Conservation (phyloP, 2,797 vertebrate species). For the Chaetodon trifasciatus region DNA sequence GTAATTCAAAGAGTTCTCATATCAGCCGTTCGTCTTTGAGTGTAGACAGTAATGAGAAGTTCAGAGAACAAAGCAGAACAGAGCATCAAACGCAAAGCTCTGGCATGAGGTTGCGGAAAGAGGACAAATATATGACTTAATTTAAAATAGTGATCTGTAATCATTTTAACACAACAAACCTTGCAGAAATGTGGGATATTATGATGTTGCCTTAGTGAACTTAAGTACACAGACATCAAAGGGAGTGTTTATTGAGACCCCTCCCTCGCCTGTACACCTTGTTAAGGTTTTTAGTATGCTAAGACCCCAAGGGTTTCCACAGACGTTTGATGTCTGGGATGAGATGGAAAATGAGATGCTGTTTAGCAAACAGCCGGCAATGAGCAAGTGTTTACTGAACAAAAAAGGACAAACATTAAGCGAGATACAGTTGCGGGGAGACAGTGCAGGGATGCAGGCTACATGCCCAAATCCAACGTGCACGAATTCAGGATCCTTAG, state of each 20-base stretch:
- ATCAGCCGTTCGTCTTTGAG: conserved; percentile 20
- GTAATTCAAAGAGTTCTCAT: conserved; percentile 42
- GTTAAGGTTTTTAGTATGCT: conserved; percentile 65
- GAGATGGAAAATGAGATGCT: conserved; percentile 72
- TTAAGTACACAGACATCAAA: conserved; percentile 71
- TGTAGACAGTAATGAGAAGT: conserved; percentile 53
- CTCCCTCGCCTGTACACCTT: conserved; percentile 69
- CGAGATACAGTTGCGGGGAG: conserved; percentile 8
- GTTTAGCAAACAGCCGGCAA: conserved; percentile 73
- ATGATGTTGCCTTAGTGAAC: conserved; percentile 54
- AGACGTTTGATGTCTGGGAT: conserved; percentile 74
- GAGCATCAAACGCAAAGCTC: conserved; percentile 34
- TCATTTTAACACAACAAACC: conserved; percentile 62
- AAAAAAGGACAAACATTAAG: conserved; percentile 55
- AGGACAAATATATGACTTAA: conserved; percentile 12
- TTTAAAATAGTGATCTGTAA: conserved; percentile 47
- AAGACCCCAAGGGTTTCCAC: conserved; percentile 56
- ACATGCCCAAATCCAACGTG: not conserved
- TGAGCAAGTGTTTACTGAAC: conserved; percentile 67
- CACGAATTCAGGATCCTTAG: not conserved
- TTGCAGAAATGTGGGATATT: conserved; percentile 31
- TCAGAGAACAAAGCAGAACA: conserved; percentile 44
- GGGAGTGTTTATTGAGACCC: conserved; percentile 60
- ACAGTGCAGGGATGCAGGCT: conserved; percentile 8
- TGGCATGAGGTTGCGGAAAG: conserved; percentile 3